These are phyloP conservation scores for Ceratosolen solmsi DNA, from an alignment of 1,140 invertebrate species.

Conservation along the genomic window DNA sequence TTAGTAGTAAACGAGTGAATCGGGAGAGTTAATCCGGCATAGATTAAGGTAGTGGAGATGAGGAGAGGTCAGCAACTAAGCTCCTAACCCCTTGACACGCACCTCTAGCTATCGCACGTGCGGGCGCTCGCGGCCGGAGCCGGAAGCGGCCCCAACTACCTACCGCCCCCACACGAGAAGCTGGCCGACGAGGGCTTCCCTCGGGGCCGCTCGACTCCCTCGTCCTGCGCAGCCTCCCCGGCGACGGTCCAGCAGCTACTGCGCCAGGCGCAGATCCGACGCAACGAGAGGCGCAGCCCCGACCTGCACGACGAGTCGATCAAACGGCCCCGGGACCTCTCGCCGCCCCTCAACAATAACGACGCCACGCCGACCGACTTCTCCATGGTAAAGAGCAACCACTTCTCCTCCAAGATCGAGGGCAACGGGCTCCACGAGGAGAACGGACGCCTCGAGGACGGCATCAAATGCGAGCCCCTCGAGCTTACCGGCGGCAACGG, in stretches of 20 bases:
- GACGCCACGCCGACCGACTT: slow-evolving; percentile 83
- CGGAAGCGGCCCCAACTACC: slow-evolving; percentile 58
- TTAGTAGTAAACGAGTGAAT: not conserved
- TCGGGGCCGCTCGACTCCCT: slow-evolving; percentile 71
- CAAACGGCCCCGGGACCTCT: slow-evolving; percentile 74
- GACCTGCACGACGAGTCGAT: slow-evolving; percentile 74
- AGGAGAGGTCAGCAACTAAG: not conserved
- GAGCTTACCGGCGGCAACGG: slow-evolving; percentile 81
- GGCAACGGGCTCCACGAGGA: slow-evolving; percentile 70
- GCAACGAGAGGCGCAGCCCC: slow-evolving; percentile 76
- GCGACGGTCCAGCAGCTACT: slow-evolving; percentile 79
- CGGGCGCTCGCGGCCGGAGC: slow-evolving; percentile 74
- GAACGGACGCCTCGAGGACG: slow-evolving; percentile 73
- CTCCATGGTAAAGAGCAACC: slow-evolving; percentile 79
- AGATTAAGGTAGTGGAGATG: slow-evolving; percentile 1
- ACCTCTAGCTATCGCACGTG: slow-evolving; percentile 72
- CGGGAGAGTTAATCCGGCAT: not conserved
- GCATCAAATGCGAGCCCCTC: slow-evolving; percentile 86
- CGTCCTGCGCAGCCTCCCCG: slow-evolving; percentile 75
- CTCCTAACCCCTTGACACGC: slow-evolving; percentile 4
- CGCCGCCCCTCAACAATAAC: slow-evolving; percentile 80
- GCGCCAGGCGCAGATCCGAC: slow-evolving; percentile 79
- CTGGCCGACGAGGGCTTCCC: slow-evolving; percentile 68
- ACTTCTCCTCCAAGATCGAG: slow-evolving; percentile 74
- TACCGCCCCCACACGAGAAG: slow-evolving; percentile 76